Evolutionary conservation across 2,888 invertebrate genomes (phyloP).

Genomic region (Pammene aurita): DNA sequence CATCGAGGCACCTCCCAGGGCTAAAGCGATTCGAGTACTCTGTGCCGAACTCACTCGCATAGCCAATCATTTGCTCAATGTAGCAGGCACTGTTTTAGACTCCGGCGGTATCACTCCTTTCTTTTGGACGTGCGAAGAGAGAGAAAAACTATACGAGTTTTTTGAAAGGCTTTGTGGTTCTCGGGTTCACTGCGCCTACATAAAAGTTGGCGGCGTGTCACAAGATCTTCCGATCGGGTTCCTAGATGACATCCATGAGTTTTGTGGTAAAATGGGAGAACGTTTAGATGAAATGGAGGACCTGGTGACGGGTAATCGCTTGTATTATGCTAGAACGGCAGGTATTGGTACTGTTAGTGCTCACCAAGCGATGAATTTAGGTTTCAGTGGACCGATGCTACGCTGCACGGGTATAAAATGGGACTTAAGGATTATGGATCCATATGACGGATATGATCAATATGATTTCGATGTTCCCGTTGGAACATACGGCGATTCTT

Average conservation of each 20-base stretch:
- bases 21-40: conserved; percentile 90
- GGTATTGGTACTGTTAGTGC: conserved; percentile 89
- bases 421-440: conserved; percentile 91
- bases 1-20: conserved; percentile 89
- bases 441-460: conserved; percentile 92
- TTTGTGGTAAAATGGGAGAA: conserved; percentile 85
- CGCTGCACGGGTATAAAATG: conserved; percentile 93
- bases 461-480: conserved; percentile 93
- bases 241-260: conserved; percentile 90
- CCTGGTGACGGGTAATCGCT: conserved; percentile 88
- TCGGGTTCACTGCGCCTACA: conserved; percentile 92
- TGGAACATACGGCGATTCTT: conserved; percentile 92
- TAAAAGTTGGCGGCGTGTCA: conserved; percentile 92
- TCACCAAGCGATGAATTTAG: conserved; percentile 89
- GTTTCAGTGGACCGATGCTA: conserved; percentile 89
- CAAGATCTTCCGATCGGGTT: conserved; percentile 84
- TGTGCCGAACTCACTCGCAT: conserved; percentile 90
- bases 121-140: conserved; percentile 95
- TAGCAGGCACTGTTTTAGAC: conserved; percentile 90
- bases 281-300: conserved; percentile 94
- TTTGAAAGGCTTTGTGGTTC: conserved; percentile 93
- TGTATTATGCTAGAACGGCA: conserved; percentile 85
- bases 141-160: conserved; percentile 93
- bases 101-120: conserved; percentile 94
- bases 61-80: conserved; percentile 90